Evolutionary conservation across 2,113 vertebrate species (phyloP).

Genomic region (Percopsis transmontana): DNA sequence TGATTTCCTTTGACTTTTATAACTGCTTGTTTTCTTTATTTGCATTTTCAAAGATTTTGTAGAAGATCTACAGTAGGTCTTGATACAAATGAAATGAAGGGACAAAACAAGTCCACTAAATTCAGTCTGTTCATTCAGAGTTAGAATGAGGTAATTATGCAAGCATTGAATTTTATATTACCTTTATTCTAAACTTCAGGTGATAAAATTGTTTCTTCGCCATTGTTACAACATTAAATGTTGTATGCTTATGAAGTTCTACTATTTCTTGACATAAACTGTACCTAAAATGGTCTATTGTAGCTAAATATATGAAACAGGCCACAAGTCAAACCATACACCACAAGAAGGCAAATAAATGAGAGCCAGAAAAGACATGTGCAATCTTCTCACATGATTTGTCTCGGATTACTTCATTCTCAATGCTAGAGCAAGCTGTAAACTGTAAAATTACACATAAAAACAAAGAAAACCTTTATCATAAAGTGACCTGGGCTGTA

Average conservation of each 20-base stretch:
- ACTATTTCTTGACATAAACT: too few relatives aligned
- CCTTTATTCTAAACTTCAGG: too few relatives aligned
- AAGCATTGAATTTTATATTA: too few relatives aligned
- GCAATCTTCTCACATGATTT: constrained; percentile 18
- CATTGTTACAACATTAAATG: too few relatives aligned
- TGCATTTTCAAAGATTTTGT: constrained; percentile 32
- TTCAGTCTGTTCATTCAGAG: too few relatives aligned
- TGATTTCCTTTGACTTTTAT: constrained; percentile 35
- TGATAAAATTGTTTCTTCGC: too few relatives aligned
- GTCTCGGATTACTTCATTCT: constrained; percentile 48
- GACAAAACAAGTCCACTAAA: too few relatives aligned
- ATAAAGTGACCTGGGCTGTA: constrained; percentile 32
- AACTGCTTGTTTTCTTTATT: constrained; percentile 42
- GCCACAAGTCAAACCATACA: not conserved
- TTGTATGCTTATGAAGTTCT: too few relatives aligned
- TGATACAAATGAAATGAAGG: not conserved
- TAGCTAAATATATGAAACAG: too few relatives aligned
- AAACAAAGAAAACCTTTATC: constrained; percentile 30
- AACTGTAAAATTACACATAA: constrained; percentile 38
- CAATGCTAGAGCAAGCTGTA: constrained; percentile 41
- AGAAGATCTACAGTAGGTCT: not conserved
- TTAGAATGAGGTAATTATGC: too few relatives aligned
- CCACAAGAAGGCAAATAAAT: constrained; percentile 2
- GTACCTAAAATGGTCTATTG: too few relatives aligned
- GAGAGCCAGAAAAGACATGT: constrained; percentile 13